These are phyloP conservation scores for Pseudochirops cupreus DNA, from an alignment of 2,797 vertebrate genomes.

Conservation along the genomic window DNA sequence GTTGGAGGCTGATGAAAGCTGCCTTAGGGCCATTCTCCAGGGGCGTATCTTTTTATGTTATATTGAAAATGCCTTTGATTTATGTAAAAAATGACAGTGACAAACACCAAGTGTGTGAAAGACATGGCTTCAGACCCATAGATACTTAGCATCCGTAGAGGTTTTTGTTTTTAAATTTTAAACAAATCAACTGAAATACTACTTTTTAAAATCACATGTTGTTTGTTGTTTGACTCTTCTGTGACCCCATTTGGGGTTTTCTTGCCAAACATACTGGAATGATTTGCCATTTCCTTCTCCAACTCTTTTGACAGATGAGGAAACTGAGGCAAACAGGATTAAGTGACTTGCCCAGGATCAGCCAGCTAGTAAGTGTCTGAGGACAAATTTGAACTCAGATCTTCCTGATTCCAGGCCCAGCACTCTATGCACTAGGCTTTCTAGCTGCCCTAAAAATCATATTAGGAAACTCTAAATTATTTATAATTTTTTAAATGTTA, in stretches of 20 bases:
- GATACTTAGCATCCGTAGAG: neutral
- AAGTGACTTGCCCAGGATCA: neutral
- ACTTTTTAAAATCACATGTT: too few species aligned
- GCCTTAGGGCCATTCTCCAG: conserved; percentile 30
- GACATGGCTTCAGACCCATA: neutral
- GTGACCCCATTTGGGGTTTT: neutral
- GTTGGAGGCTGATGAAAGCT: neutral
- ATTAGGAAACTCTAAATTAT: neutral
- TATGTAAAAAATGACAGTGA: conserved; percentile 17
- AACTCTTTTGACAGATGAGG: neutral
- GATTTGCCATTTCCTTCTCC: neutral
- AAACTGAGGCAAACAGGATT: neutral
- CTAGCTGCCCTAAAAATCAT: neutral
- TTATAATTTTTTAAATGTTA: neutral
- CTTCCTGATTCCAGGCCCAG: neutral
- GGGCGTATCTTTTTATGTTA: conserved; percentile 4
- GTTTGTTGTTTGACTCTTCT: neutral
- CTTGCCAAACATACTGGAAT: neutral
- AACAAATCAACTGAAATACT: neutral
- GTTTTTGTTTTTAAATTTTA: neutral
- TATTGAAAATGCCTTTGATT: conserved; percentile 11
- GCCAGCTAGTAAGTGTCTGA: neutral
- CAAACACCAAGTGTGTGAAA: conserved; percentile 29
- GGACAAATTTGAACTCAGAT: neutral
- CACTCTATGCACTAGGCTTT: neutral